phyloP scores from a whole-genome alignment of 2,113 vertebrate species.

The Caranx melampygus region DNA sequence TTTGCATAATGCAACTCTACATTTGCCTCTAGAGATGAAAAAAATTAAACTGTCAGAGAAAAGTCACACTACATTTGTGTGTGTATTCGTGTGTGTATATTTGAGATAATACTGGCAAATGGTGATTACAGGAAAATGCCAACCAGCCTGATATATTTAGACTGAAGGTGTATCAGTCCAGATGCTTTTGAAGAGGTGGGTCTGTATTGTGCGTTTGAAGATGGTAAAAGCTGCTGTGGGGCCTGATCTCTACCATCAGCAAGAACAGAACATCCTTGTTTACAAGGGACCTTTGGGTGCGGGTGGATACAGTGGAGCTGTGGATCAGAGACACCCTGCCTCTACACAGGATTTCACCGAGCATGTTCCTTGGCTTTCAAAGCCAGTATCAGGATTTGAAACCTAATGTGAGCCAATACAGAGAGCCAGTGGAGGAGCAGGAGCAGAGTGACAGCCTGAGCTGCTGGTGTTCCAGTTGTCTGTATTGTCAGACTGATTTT shows the following conservation, averaged over 20 bases:
- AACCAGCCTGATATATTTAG: constrained; percentile 1
- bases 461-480: neutral
- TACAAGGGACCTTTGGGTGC: constrained; percentile 5
- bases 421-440: neutral
- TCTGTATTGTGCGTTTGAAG: neutral
- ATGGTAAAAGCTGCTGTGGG: neutral
- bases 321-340: constrained; percentile 13
- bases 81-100: neutral
- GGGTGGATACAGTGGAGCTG: constrained; percentile 13
- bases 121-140: constrained; percentile 2
- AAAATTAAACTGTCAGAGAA: neutral
- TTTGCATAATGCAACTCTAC: neutral
- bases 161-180: neutral
- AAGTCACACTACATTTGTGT: neutral
- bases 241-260: constrained; percentile 6
- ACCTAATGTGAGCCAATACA: neutral
- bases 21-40: neutral
- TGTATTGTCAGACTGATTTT: neutral
- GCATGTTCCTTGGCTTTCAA: neutral
- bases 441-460: neutral
- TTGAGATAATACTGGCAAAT: neutral
- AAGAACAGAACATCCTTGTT: constrained; percentile 11
- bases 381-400: neutral
- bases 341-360: constrained; percentile 6
- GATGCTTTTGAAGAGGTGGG: neutral